phyloP scores from a whole-genome alignment of 1,140 invertebrate species.

The Drosophila oshimai region DNA sequence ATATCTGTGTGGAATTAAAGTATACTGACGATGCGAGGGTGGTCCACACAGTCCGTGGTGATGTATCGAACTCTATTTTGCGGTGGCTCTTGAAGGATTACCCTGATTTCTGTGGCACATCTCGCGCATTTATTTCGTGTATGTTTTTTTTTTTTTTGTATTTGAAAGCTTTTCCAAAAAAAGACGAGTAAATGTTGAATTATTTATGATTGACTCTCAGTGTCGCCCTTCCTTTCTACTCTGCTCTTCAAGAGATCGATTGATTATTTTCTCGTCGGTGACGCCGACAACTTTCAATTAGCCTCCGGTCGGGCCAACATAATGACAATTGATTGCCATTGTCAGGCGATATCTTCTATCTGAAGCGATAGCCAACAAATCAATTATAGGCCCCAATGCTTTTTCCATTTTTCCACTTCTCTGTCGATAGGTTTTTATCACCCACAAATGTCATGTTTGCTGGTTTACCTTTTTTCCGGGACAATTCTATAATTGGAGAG shows the following conservation, averaged over 20 bases:
- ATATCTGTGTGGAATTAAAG: slow-evolving; percentile 34
- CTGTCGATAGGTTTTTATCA: slow-evolving; percentile 17
- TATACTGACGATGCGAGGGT: slow-evolving; percentile 30
- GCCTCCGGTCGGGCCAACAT: slow-evolving; percentile 40
- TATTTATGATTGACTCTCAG: slow-evolving; percentile 60
- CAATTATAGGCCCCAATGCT: slow-evolving; percentile 52
- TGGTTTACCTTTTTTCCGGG: slow-evolving; percentile 26
- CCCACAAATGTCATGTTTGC: slow-evolving; percentile 41
- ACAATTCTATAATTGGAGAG: slow-evolving; percentile 57
- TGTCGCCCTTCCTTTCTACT: not conserved
- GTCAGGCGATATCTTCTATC: slow-evolving; percentile 50
- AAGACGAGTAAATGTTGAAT: slow-evolving; percentile 72
- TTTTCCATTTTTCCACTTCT: too few species aligned
- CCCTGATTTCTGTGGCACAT: slow-evolving; percentile 1
- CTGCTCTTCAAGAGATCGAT: slow-evolving; percentile 31
- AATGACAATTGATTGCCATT: slow-evolving; percentile 79
- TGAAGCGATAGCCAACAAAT: slow-evolving; percentile 50
- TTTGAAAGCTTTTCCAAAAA: slow-evolving; percentile 16
- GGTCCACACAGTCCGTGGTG: not conserved
- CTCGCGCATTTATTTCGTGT: slow-evolving; percentile 24
- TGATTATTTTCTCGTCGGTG: slow-evolving; percentile 19
- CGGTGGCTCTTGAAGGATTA: slow-evolving; percentile 14
- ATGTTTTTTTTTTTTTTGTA: slow-evolving; percentile 5
- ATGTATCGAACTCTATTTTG: slow-evolving; percentile 15
- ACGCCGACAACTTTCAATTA: slow-evolving; percentile 72